Evolutionary conservation across 2,797 vertebrate genomes (phyloP), one percentile per base, ranked within the genome.

Genomic region (Staurois parvus): DNA sequence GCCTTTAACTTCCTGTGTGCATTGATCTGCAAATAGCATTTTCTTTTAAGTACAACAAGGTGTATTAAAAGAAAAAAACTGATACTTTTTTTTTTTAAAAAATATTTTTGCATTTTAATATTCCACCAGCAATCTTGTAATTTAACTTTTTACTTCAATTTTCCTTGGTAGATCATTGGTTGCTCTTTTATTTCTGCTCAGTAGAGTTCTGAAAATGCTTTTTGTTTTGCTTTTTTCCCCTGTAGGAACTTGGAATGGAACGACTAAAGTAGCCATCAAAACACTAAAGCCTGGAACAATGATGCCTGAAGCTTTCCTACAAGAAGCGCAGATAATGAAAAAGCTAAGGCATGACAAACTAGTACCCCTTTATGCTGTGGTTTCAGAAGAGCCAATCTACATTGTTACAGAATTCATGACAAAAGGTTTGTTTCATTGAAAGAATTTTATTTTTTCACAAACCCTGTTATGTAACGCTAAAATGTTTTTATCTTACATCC

Each of bases 321-420:
- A 99, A 83, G 97, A 99, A 92, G 97, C 97, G 74, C 97, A 99
- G 91, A 98, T 99, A 90, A 99, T 99, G 97, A 99, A 99, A 92
- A 99, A 97, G 84, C 93, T 99, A 21, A 89, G 97, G 30, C 97
- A 99, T 0, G 97, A 99, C 93, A 99, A 98, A 83, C 96, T 99
- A 88, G 97, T 99, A 89, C 97, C 97, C 0, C 94, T 99, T 0
- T 99, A 98, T 1, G 97, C 97, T 0, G 97, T 98, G 79, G 97
- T 99, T 87, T 99, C 97, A 1, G 96, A 98, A 90, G 97, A 99
- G 1, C 97, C 97, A 32, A 99, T 99, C 92, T 99, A 97, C 84
- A 99, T 98, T 0, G 97, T 98, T 91, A 99, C 97, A 5, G 97
- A 99, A 91, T 99, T 97, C 93, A 99, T 99, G 97, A 94, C 95